Evolutionary conservation across 2,113 vertebrate genomes (phyloP).

Genomic region (Tetrax tetrax): DNA sequence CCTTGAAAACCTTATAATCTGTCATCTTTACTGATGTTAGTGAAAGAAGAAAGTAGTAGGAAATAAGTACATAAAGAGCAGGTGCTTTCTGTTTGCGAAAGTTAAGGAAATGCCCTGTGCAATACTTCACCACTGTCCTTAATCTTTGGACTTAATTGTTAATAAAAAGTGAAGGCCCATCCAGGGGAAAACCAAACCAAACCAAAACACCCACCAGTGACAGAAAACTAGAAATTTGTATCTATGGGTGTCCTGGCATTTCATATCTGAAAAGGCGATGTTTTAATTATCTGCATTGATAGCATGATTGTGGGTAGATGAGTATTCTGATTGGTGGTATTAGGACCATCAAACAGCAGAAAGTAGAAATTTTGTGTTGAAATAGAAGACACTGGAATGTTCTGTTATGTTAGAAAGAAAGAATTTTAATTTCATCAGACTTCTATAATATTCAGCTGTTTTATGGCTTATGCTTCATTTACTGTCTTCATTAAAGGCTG

Average conservation of each 20-base stretch:
- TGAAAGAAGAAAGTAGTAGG: background rate
- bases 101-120: background rate
- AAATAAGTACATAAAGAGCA: background rate
- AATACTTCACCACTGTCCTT: background rate
- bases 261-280: background rate
- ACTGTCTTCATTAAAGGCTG: background rate
- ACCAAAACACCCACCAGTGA: background rate
- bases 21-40: background rate
- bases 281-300: background rate
- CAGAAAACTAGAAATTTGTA: background rate
- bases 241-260: background rate
- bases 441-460: background rate
- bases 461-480: slow-evolving; percentile 30
- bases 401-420: background rate
- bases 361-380: background rate
- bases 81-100: background rate
- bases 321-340: background rate
- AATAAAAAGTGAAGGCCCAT: background rate
- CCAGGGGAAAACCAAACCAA: background rate
- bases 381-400: background rate
- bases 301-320: background rate
- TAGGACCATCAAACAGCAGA: background rate
- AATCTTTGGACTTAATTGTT: background rate
- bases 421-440: background rate
- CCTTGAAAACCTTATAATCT: background rate